Conservation (phyloP, 92 coral and sea anemone species). For the Epizoanthus scotinus region DNA sequence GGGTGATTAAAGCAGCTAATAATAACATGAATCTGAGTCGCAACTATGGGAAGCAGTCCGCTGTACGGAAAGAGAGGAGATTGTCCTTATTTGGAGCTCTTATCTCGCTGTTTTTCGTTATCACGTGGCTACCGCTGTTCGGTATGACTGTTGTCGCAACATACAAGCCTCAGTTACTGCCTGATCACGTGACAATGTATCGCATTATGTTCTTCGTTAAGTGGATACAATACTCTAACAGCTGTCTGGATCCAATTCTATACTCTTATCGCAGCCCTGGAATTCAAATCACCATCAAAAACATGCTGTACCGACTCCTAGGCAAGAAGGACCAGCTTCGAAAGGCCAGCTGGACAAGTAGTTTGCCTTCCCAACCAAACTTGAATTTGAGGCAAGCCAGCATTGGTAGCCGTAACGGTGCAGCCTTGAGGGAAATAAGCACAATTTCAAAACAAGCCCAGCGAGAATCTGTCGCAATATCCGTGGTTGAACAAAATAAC, state of each 20-base stretch:
- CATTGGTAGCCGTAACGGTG: not conserved
- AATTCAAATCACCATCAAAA: constrained; percentile 55
- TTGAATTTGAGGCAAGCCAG: not conserved
- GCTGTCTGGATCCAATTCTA: constrained; percentile 79
- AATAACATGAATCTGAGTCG: not conserved
- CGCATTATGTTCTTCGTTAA: constrained; percentile 80
- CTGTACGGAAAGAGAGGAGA: constrained; percentile 41
- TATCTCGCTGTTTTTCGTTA: constrained; percentile 75
- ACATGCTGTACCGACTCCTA: constrained; percentile 50
- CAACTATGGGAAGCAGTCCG: not conserved
- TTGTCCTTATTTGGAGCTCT: constrained; percentile 70
- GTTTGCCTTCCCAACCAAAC: not conserved
- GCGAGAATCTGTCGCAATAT: not conserved
- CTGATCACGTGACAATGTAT: constrained; percentile 46
- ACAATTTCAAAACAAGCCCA: not conserved
- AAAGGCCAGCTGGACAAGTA: not conserved
- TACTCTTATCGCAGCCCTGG: constrained; percentile 88
- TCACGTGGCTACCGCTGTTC: constrained; percentile 89
- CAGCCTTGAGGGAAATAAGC: not conserved
- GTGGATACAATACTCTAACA: constrained; percentile 96
- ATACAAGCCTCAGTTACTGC: constrained; percentile 63
- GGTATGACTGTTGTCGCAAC: constrained; percentile 64
- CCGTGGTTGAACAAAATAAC: not conserved
- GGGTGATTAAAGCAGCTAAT: constrained; percentile 40
- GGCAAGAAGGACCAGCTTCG: constrained; percentile 41